Conservation (phyloP, 1,140 invertebrate genomes). For the Ceratosolen fusciceps region DNA sequence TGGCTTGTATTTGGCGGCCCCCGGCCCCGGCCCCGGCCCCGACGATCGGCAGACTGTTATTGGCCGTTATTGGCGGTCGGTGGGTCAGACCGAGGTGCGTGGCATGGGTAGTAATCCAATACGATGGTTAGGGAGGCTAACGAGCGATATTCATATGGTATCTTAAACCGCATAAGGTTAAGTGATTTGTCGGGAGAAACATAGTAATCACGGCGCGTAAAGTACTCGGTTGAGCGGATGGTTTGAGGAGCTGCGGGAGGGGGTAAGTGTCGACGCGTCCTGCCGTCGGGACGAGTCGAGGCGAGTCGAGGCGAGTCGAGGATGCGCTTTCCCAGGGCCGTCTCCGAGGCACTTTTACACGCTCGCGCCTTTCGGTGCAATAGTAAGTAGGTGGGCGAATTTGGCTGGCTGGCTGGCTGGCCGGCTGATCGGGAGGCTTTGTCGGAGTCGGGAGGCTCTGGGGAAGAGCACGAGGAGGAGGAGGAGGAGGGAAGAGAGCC, state of each 20-base stretch:
- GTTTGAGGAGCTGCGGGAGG: too few species aligned
- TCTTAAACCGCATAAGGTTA: constrained; percentile 46
- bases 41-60: constrained; percentile 22
- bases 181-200: constrained; percentile 45
- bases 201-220: constrained; percentile 38
- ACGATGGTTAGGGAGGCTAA: constrained; percentile 27
- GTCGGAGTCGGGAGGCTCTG: too few species aligned
- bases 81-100: not conserved
- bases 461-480: too few species aligned
- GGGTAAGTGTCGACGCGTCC: not conserved
- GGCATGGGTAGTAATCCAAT: constrained; percentile 29
- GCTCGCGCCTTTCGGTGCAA: not conserved
- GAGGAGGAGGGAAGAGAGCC: not conserved
- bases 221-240: not conserved
- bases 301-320: constrained; percentile 38
- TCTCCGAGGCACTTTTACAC: constrained; percentile 48
- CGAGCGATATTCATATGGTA: constrained; percentile 38
- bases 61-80: not conserved
- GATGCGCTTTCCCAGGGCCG: constrained; percentile 55
- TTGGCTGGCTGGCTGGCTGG: too few species aligned
- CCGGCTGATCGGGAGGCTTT: too few species aligned
- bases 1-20: constrained; percentile 29
- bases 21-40: not conserved
- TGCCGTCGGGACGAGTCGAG: constrained; percentile 9
- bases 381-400: not conserved